A percentile compares a stretch with the other conserved stretches of the same genome.
Conservation (phyloP, 2,797 vertebrate species). For the Rhinichthys osculus region DNA sequence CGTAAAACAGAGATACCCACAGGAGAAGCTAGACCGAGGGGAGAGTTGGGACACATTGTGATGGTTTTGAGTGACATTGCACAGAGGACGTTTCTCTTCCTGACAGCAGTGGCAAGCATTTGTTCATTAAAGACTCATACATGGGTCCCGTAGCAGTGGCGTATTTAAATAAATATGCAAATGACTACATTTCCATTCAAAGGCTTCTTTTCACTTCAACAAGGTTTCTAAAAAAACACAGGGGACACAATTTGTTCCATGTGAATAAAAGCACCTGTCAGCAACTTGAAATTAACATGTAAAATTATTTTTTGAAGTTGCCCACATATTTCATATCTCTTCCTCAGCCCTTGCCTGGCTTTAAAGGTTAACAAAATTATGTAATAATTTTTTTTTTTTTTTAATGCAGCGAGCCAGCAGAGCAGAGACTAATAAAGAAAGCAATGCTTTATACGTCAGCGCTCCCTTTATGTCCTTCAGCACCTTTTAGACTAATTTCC, state of each 20-base stretch:
- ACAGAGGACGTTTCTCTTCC: slow-evolving; percentile 52
- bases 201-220: slow-evolving; percentile 71
- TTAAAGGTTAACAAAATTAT: slow-evolving; percentile 70
- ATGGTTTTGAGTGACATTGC: slow-evolving; percentile 64
- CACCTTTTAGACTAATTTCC: slow-evolving; percentile 56
- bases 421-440: slow-evolving; percentile 53
- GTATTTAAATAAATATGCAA: slow-evolving; percentile 79
- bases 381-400: neutral
- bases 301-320: slow-evolving; percentile 63
- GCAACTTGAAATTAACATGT: slow-evolving; percentile 62
- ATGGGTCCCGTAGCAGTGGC: slow-evolving; percentile 65
- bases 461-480: slow-evolving; percentile 54
- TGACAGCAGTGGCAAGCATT: slow-evolving; percentile 64
- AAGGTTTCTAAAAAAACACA: slow-evolving; percentile 77
- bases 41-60: slow-evolving; percentile 62
- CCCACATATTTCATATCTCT: slow-evolving; percentile 49
- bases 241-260: slow-evolving; percentile 62
- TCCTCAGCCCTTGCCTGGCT: slow-evolving; percentile 48
- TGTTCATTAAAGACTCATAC: slow-evolving; percentile 68
- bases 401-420: slow-evolving; percentile 33
- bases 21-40: slow-evolving; percentile 50
- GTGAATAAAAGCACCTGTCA: slow-evolving; percentile 73
- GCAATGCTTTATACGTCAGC: neutral
- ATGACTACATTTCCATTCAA: slow-evolving; percentile 74
- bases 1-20: slow-evolving; percentile 11